Conservation (phyloP, 64 coral and sea anemone species). For the Actinia equina region DNA sequence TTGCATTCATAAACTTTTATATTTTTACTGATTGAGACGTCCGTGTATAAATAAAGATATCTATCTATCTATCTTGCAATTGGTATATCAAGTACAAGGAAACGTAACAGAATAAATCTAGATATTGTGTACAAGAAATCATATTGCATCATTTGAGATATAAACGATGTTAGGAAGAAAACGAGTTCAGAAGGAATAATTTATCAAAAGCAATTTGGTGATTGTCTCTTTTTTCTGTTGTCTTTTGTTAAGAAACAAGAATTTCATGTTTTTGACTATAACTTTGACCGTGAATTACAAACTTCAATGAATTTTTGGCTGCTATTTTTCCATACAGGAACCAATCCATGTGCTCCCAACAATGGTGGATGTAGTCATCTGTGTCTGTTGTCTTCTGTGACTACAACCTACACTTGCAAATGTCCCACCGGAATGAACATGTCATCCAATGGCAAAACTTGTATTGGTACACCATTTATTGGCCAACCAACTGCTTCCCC, state of each 20-base stretch:
- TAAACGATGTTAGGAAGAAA: not conserved
- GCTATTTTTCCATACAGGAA: not conserved
- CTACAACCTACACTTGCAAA: conserved; percentile 12
- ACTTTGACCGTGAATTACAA: not conserved
- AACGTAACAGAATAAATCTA: too few relatives aligned
- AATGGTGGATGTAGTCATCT: conserved; percentile 85
- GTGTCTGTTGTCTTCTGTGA: conserved; percentile 41
- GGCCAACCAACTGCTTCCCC: not conserved
- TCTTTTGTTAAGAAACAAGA: too few relatives aligned
- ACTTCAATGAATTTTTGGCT: not conserved
- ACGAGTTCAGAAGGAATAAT: not conserved
- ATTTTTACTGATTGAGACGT: too few relatives aligned
- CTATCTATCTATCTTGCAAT: too few relatives aligned
- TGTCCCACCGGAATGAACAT: conserved; percentile 70
- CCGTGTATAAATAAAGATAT: too few relatives aligned
- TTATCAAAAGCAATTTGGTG: too few relatives aligned
- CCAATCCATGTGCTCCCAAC: conserved; percentile 38
- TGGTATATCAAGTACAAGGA: too few relatives aligned
- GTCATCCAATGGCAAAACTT: conserved; percentile 19
- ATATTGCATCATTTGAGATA: too few relatives aligned
- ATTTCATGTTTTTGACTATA: not conserved
- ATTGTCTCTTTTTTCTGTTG: too few relatives aligned
- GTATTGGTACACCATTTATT: conserved; percentile 14
- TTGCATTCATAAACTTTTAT: too few relatives aligned
- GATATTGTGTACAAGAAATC: too few relatives aligned